Conservation (phyloP, 2,888 invertebrate species). For the Melanchra persicariae region DNA sequence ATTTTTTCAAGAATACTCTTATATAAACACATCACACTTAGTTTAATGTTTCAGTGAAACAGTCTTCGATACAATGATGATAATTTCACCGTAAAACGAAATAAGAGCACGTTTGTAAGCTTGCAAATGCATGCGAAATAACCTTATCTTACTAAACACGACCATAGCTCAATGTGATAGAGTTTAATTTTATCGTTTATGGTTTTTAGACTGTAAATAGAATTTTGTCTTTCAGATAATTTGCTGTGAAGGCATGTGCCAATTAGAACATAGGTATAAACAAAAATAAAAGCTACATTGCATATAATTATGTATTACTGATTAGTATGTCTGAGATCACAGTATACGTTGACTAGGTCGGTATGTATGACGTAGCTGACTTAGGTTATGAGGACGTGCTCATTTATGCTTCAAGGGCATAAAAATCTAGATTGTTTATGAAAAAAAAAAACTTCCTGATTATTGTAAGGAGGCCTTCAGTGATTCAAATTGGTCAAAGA, state of each 20-base stretch:
- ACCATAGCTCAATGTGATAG: not conserved
- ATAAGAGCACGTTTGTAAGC: slow-evolving; percentile 11
- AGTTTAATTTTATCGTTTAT: not conserved
- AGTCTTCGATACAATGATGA: slow-evolving; percentile 26
- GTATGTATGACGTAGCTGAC: not conserved
- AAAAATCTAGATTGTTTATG: not conserved
- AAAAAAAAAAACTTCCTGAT: too few relatives aligned
- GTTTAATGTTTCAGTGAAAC: slow-evolving; percentile 12
- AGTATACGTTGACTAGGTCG: slow-evolving; percentile 6
- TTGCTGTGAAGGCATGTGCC: slow-evolving; percentile 10
- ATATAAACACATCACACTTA: not conserved
- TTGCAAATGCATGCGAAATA: not conserved
- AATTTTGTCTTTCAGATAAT: slow-evolving; percentile 19
- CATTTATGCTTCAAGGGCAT: not conserved
- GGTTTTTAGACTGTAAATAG: not conserved
- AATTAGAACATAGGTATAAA: slow-evolving; percentile 24
- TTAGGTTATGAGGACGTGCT: not conserved
- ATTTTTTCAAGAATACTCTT: slow-evolving; percentile 3
- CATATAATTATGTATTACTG: slow-evolving; percentile 19
- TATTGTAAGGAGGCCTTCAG: too few relatives aligned
- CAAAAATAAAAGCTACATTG: slow-evolving; percentile 20
- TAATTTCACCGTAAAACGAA: slow-evolving; percentile 4
- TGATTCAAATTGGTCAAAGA: too few relatives aligned
- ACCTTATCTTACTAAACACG: not conserved
- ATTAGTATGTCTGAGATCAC: not conserved